Base-by-base conservation (phyloP, 2,113 vertebrate species). In the Lasiurus cinereus region DNA sequence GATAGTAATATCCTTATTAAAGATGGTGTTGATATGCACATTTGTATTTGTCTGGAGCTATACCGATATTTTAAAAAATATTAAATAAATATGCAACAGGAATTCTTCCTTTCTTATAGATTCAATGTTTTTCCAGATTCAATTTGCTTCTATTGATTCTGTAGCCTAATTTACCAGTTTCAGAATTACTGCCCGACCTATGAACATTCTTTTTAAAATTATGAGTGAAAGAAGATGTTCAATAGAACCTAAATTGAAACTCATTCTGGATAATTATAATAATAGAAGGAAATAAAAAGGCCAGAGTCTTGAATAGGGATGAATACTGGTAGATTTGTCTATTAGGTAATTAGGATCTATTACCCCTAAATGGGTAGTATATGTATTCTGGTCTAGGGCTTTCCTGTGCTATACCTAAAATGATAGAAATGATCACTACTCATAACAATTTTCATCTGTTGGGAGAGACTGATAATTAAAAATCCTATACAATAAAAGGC, bases 71-170 rank as follows among this genome's bases (percentile, higher is more conserved):
- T 92, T 72, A 27, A 2, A n/a, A 66, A 66, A 82, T 52, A 90
- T 56, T 85, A 91, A 70, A 70, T 48, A 79, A 48, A 78, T 59
- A 73, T 18, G 3, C 10, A 50, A 12, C 31, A 73, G 50, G 46
- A 89, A 69, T 88, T 77, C n/a, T 94, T 85, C 56, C 59, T 82
- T 88, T 94, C 27, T 87, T n/a, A n/a, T 36, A 84, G 67, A 85
- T 19, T 70, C n/a, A 83, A 21, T 52, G 15, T 74, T 77, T 46
- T 77, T 52, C 29, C 31, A 77, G 29, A 77, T 77, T 77, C 46
- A 21, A 6, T 67, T 50, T 67, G 7, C 80, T 83, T 83, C 22
- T 86, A 0, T 83, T 83, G 31, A n/a, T 89, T 89, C 24, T 86
- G n/a, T 27, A 92, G 6, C 39, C 5, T 13, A 52, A 39, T 3